Percentiles rank a stretch among this genome's conserved stretches.
Evolutionary conservation across 2,888 invertebrate genomes (phyloP).

Genomic region (Malthinus flaveolus): DNA sequence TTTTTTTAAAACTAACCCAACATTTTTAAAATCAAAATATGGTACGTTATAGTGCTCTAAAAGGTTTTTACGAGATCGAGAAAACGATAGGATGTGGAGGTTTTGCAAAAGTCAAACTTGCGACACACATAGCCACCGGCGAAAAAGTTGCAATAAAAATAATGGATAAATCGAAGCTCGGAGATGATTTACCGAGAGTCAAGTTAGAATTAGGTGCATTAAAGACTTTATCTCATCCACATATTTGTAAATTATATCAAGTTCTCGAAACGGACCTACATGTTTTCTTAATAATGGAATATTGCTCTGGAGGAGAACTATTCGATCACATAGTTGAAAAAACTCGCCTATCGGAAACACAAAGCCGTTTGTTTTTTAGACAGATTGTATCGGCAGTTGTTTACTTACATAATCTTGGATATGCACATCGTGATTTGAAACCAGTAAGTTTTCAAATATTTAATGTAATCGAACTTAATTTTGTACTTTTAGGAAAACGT

Average conservation of each 20-base stretch:
- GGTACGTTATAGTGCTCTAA: constrained; percentile 59
- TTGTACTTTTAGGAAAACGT: constrained; percentile 70
- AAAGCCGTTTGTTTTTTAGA: constrained; percentile 75
- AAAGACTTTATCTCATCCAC: constrained; percentile 69
- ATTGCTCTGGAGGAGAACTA: constrained; percentile 81
- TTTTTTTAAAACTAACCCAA: neutral
- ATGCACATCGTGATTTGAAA: constrained; percentile 80
- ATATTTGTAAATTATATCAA: constrained; percentile 79
- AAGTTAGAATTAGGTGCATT: constrained; percentile 74
- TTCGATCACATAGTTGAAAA: constrained; percentile 84
- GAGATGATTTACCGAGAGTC: constrained; percentile 73
- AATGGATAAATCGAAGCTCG: constrained; percentile 74
- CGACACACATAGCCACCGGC: constrained; percentile 75
- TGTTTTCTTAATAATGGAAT: constrained; percentile 79
- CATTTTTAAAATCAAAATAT: constrained; percentile 39
- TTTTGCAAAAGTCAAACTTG: constrained; percentile 81
- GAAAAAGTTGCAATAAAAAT: constrained; percentile 84
- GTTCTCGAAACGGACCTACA: constrained; percentile 75
- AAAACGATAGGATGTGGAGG: constrained; percentile 77
- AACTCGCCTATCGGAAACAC: constrained; percentile 69
- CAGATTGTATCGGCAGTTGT: constrained; percentile 80
- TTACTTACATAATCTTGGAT: constrained; percentile 74
- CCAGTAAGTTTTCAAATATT: constrained; percentile 61
- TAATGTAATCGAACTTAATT: constrained; percentile 6
- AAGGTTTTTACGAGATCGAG: constrained; percentile 67